A percentile compares a stretch with the other conserved stretches of the same genome.
These are phyloP conservation scores for Ceyx cyanopectus DNA, from an alignment of 2,113 vertebrate genomes.

Conservation along the genomic window DNA sequence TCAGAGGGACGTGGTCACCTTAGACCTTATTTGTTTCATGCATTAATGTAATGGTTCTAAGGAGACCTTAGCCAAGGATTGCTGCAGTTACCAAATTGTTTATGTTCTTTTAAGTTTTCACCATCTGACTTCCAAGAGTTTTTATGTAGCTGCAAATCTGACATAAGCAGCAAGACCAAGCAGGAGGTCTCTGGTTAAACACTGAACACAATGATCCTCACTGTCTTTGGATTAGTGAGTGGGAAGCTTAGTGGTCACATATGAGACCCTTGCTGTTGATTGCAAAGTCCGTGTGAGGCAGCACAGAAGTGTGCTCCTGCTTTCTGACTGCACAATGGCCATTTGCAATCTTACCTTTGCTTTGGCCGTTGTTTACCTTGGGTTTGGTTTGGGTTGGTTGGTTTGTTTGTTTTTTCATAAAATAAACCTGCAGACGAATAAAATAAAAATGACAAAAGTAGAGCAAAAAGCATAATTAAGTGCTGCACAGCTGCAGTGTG, in stretches of 20 bases:
- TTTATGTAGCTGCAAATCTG: constrained; percentile 18
- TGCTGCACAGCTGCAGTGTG: constrained; percentile 46
- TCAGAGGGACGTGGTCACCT: not conserved
- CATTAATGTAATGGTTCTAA: not conserved
- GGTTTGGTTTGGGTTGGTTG: not conserved
- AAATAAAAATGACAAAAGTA: constrained; percentile 52
- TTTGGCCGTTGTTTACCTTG: not conserved
- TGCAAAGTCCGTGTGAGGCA: not conserved
- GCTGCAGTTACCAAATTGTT: not conserved
- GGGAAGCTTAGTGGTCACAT: not conserved
- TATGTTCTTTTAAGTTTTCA: not conserved
- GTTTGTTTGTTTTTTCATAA: not conserved
- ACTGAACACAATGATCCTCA: not conserved
- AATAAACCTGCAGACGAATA: not conserved
- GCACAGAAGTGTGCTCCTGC: not conserved
- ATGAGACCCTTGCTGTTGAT: not conserved
- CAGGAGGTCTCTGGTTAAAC: not conserved
- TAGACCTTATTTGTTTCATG: not conserved
- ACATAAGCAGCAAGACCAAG: not conserved
- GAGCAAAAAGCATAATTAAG: constrained; percentile 48
- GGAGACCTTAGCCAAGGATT: not conserved
- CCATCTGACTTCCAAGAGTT: not conserved
- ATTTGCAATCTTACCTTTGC: not conserved
- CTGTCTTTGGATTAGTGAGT: not conserved
- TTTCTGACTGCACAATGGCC: not conserved